phyloP scores from a whole-genome alignment of 2,113 vertebrate species.

The Halcyon malimbica region DNA sequence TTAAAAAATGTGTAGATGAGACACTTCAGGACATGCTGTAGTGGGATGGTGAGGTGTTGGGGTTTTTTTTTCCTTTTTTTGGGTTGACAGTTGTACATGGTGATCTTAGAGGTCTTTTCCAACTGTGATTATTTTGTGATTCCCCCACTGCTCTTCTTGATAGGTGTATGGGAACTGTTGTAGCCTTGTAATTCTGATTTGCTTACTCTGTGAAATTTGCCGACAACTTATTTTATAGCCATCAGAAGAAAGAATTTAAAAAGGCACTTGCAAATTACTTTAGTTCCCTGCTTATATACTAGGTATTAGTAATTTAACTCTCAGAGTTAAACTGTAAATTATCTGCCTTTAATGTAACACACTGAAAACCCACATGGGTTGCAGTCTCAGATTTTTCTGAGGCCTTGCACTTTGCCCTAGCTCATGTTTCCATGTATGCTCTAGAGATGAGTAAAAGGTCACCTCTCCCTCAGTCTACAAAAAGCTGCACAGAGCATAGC shows the following conservation, averaged over 20 bases:
- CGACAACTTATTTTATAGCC: background rate
- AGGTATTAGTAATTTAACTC: background rate
- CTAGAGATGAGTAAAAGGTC: constrained; percentile 27
- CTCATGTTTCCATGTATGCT: background rate
- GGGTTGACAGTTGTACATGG: too few species aligned
- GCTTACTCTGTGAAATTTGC: background rate
- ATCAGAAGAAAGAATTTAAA: background rate
- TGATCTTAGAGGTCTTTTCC: too few species aligned
- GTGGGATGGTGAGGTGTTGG: too few species aligned
- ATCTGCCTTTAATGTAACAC: background rate
- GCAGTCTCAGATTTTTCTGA: background rate
- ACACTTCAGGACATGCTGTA: too few species aligned
- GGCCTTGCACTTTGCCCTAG: background rate
- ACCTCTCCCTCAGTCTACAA: background rate
- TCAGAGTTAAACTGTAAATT: background rate
- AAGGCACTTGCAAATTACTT: background rate
- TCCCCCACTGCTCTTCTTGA: background rate
- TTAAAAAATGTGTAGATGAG: too few species aligned
- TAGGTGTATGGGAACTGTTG: background rate
- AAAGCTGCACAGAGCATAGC: constrained; percentile 3
- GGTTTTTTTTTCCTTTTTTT: too few species aligned
- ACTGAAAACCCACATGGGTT: background rate
- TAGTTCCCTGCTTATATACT: background rate
- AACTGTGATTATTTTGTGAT: background rate
- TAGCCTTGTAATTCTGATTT: background rate